Evolutionary conservation across 1,140 invertebrate genomes (phyloP).

Genomic region (Armadillidium nasatum): DNA sequence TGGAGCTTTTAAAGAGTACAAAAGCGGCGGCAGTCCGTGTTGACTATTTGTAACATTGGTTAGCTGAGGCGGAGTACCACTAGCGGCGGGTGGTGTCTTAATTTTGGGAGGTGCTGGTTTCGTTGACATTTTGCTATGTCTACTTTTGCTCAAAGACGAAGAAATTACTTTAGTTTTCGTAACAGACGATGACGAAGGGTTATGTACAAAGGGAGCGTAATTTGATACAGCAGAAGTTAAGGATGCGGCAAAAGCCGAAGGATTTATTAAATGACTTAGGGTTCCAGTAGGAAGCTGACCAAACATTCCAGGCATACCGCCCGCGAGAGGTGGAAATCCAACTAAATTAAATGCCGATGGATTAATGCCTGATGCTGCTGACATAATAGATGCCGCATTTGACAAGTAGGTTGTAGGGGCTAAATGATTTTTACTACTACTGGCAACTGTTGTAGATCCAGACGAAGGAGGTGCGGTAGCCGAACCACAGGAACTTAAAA

Average conservation of each 20-base stretch:
- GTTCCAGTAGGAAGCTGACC: background rate
- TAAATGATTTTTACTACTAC: background rate
- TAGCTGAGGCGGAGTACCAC: background rate
- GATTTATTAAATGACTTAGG: background rate
- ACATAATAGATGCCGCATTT: background rate
- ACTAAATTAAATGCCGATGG: constrained; percentile 4
- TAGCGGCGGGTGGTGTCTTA: background rate
- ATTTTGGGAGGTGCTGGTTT: background rate
- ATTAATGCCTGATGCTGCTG: background rate
- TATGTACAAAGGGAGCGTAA: background rate
- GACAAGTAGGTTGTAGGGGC: background rate
- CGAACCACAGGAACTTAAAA: background rate
- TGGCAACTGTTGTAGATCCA: background rate
- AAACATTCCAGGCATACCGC: background rate
- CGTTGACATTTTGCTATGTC: background rate
- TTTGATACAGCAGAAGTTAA: background rate
- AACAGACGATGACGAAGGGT: background rate
- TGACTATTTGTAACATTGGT: background rate
- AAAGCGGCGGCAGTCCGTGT: background rate
- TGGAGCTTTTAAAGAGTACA: background rate
- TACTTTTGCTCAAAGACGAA: background rate
- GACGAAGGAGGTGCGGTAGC: background rate
- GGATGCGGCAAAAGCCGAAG: background rate
- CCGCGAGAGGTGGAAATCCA: background rate
- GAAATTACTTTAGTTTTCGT: background rate